A percentile compares a stretch with the other conserved stretches of the same genome.
phyloP scores from a whole-genome alignment of 2,888 invertebrate genomes.

The Lithophane ornitopus region DNA sequence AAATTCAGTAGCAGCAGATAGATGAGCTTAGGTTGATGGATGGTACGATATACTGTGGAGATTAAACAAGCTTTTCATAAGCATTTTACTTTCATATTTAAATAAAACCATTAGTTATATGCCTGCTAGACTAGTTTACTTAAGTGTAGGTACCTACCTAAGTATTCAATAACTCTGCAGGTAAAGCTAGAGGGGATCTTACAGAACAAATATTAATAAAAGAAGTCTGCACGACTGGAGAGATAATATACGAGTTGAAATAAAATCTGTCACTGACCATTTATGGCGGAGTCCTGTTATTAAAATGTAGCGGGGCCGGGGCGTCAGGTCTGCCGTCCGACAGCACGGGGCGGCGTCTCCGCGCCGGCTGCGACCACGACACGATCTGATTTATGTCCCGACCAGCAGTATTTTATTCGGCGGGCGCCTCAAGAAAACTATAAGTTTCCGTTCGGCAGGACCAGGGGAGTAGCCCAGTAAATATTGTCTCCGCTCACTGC shows the following conservation, averaged over 20 bases:
- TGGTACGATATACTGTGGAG: neutral
- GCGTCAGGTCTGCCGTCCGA: constrained; percentile 63
- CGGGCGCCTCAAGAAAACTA: constrained; percentile 90
- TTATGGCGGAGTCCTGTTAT: constrained; percentile 87
- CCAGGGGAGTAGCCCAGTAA: constrained; percentile 89
- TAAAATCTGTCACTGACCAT: constrained; percentile 89
- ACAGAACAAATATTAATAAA: constrained; percentile 79
- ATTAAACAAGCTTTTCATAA: neutral
- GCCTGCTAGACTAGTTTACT: neutral
- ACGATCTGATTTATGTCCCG: constrained; percentile 88
- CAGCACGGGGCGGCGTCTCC: constrained; percentile 72
- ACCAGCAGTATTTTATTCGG: constrained; percentile 90
- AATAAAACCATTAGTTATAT: neutral
- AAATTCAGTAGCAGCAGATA: neutral
- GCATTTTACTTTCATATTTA: too few relatives aligned
- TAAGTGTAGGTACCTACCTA: neutral
- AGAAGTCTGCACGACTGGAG: constrained; percentile 78
- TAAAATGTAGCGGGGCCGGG: constrained; percentile 88
- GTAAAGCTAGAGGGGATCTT: constrained; percentile 42
- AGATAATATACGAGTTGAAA: constrained; percentile 87
- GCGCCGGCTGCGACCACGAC: constrained; percentile 87
- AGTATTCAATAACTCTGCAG: constrained; percentile 14
- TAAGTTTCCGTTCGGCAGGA: constrained; percentile 90
- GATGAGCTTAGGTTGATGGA: neutral
- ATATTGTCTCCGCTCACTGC: constrained; percentile 89